A percentile compares a stretch with the other conserved stretches of the same genome.
Evolutionary conservation across 2,888 invertebrate genomes (phyloP).

Genomic region (Didymodactylos carnosus): DNA sequence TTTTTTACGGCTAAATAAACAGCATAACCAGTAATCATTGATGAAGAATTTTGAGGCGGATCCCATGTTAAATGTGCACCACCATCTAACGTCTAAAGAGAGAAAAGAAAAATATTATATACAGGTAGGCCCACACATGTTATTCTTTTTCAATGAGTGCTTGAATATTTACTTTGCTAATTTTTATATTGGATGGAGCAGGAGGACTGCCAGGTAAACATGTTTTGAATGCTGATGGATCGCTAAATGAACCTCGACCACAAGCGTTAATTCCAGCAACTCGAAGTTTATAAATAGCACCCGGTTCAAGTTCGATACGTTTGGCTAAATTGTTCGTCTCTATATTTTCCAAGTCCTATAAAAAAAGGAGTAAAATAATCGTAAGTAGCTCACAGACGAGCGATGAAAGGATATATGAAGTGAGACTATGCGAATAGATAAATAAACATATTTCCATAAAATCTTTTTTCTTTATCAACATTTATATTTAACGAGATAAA

Average conservation of each 20-base stretch:
- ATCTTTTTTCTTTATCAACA: neutral
- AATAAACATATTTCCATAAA: neutral
- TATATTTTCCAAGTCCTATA: too few relatives aligned
- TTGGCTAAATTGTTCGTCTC: neutral
- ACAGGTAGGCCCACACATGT: too few relatives aligned
- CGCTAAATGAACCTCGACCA: slow-evolving; percentile 74
- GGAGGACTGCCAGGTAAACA: slow-evolving; percentile 91
- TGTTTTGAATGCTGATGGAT: slow-evolving; percentile 79
- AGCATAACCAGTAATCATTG: slow-evolving; percentile 80
- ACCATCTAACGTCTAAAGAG: neutral
- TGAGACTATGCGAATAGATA: neutral
- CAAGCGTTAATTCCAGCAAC: slow-evolving; percentile 85
- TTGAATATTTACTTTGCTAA: slow-evolving; percentile 61
- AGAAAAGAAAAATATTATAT: neutral
- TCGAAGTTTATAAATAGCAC: slow-evolving; percentile 83
- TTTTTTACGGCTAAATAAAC: slow-evolving; percentile 74
- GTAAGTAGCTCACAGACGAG: too few relatives aligned
- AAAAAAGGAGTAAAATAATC: too few relatives aligned
- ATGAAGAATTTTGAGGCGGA: slow-evolving; percentile 58
- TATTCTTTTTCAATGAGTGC: too few relatives aligned
- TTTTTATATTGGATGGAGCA: slow-evolving; percentile 94
- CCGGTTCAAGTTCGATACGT: slow-evolving; percentile 51
- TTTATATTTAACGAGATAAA: too few relatives aligned
- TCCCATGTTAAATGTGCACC: slow-evolving; percentile 91
- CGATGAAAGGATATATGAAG: too few relatives aligned